Base-by-base conservation (phyloP, 1,140 invertebrate species). In the Brachionus calyciflorus region DNA sequence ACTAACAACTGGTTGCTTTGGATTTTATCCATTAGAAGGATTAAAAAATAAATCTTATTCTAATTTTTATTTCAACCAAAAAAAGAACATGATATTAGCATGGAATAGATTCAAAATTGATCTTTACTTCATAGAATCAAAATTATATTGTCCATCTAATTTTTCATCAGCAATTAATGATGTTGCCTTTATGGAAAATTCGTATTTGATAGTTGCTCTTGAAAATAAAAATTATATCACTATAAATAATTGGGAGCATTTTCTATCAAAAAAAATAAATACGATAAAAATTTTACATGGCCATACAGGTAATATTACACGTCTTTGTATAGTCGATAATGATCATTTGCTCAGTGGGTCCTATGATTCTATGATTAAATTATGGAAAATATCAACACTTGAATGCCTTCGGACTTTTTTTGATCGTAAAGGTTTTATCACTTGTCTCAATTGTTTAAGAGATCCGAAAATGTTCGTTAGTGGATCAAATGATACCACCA, bases 401-500 rank as follows among this genome's bases (percentile, higher is more conserved):
- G 33, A 60, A 60, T 28, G 33, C n/a, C 14, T 60, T 30, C 14
- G 24, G 24, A 60, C 26, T 37, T 37, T 60, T 37, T 12, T 37
- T 37, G 55, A 21, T 3, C 55, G 24, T 37, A 60, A 10, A 30
- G 19, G 55, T 37, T 60, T 37, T 28, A 21, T 60, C 33, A 28
- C 3, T 21, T 60, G 14, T 28, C 33, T 60, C 26, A 37, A 17
- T 12, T n/a, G 3, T 10, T 37, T 60, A n/a, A 30, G 26, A n/a
- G 19, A 14, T 37, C 24, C 55, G 80, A 24, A 21, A 26, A 85
- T 99, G 0, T 92, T 98, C n/a, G 96, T 96, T 1, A 99, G 96
- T 1, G 96, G 96, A 21, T 97, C 94, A 79, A 93, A 93, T 1
- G 96, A 99, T 87, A 93, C 95, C 3, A 98, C 94, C 78, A 99